These are phyloP conservation scores for Bufo gargarizans DNA, from an alignment of 2,113 vertebrate genomes.

Conservation along the genomic window DNA sequence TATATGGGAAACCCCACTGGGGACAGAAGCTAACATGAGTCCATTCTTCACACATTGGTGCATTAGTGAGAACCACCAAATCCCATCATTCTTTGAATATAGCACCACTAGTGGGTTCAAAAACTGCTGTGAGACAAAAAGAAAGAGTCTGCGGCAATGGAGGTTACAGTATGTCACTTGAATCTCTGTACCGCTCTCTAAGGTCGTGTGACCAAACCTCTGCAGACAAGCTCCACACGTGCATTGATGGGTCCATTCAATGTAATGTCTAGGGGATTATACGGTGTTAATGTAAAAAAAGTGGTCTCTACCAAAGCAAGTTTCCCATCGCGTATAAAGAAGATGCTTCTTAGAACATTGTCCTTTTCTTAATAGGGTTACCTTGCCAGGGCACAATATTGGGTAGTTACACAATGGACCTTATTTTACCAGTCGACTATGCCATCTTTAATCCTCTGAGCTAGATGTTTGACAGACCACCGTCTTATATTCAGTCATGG, in stretches of 20 bases:
- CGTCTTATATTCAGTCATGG: constrained; percentile 46
- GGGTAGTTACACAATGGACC: constrained; percentile 53
- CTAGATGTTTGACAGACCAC: constrained; percentile 57
- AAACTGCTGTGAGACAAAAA: not conserved
- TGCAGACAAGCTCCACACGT: constrained; percentile 31
- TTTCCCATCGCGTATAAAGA: constrained; percentile 52
- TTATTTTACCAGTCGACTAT: constrained; percentile 51
- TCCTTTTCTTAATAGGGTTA: constrained; percentile 52
- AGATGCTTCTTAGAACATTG: constrained; percentile 49
- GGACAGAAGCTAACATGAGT: not conserved
- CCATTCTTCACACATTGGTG: not conserved
- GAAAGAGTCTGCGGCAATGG: not conserved
- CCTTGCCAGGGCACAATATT: constrained; percentile 54
- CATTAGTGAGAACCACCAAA: not conserved
- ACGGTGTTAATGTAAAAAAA: constrained; percentile 46
- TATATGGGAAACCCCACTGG: not conserved
- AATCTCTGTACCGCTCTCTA: not conserved
- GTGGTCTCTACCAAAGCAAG: constrained; percentile 30
- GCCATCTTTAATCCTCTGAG: constrained; percentile 51
- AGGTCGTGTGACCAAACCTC: constrained; percentile 40
- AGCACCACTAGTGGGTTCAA: not conserved
- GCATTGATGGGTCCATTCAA: constrained; percentile 26
- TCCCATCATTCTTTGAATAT: not conserved
- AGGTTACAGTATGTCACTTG: constrained; percentile 32
- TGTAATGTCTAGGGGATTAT: constrained; percentile 44